Base-by-base conservation (phyloP, 1,140 invertebrate genomes). In the Drusus annulatus region DNA sequence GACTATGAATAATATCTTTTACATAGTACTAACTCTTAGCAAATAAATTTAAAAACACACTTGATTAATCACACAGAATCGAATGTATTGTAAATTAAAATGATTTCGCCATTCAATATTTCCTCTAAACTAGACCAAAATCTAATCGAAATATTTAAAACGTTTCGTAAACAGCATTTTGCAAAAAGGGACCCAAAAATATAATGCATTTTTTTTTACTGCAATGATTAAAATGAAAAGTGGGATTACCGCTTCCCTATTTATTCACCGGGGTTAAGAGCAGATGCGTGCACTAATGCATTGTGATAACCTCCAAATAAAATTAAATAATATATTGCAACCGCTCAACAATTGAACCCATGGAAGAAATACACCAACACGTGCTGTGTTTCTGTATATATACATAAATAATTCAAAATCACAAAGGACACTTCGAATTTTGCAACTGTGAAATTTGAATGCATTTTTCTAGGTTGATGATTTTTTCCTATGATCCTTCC, bases 281-380 rank as follows among this genome's bases (percentile, higher is more conserved):
- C 79, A 80, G 79, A 80, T 80, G 75, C 65, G 21, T 31, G 36
- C 31, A 51, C 13, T 76, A 63, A 74, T 76, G 52, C 50, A 65
- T 76, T 76, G 60, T 76, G 28, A 54, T 62, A 75, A 76, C 60
- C 25, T 75, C 45, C 56, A 25, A 36, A 75, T 60, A 13, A 45
- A 45, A 13, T 45, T 8, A 45, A 45, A 45, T 45, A 45, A 76
- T 56, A 65, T 76, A 80, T 80, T 80, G 79, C 73, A 36, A 60
- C 78, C 56, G 56, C 52, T 36, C 50, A 50, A 77, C 56, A 65
- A 65, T 77, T 74, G 71, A 21, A 50, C 19, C 50, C 8, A 25
- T 8, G 17, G 52, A 74, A 56, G 65, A 69, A 69, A 69, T 36
- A 69, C 65, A 69, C 65, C 65, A 69, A 69, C 65, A 50, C 65